Conservation (phyloP, 2,888 invertebrate species). For the Drosophila mettleri region DNA sequence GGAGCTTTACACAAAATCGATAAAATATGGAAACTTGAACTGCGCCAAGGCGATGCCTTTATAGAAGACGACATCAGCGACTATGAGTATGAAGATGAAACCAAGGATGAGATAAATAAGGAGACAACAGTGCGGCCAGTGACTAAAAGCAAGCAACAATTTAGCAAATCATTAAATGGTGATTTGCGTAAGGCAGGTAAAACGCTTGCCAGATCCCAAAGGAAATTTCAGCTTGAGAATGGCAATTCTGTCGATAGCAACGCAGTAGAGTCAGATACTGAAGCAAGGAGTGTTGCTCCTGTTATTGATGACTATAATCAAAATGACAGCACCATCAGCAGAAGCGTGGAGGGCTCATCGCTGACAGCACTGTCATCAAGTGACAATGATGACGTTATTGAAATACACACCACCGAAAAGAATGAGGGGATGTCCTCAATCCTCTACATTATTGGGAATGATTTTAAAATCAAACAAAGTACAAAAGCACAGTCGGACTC, state of each 20-base stretch:
- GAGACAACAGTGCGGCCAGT: slow-evolving; percentile 24
- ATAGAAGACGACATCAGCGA: slow-evolving; percentile 60
- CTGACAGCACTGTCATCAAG: slow-evolving; percentile 47
- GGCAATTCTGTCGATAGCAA: slow-evolving; percentile 40
- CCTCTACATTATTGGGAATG: slow-evolving; percentile 70
- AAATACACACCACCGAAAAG: slow-evolving; percentile 66
- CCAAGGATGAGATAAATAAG: slow-evolving; percentile 25
- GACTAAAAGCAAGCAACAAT: slow-evolving; percentile 59
- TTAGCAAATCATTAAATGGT: slow-evolving; percentile 83
- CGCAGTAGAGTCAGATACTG: slow-evolving; percentile 41
- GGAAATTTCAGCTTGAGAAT: slow-evolving; percentile 31
- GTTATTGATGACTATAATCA: slow-evolving; percentile 80
- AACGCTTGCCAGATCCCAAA: slow-evolving; percentile 51
- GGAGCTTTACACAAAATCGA: slow-evolving; percentile 80
- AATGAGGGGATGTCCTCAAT: slow-evolving; percentile 27
- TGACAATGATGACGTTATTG: slow-evolving; percentile 70
- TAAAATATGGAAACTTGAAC: slow-evolving; percentile 78
- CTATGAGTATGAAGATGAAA: slow-evolving; percentile 68
- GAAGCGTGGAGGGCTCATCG: slow-evolving; percentile 18
- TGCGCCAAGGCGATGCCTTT: slow-evolving; percentile 25
- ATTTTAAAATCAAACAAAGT: slow-evolving; percentile 79
- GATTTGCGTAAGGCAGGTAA: slow-evolving; percentile 80
- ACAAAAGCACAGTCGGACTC: slow-evolving; percentile 21
- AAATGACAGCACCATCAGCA: slow-evolving; percentile 67
- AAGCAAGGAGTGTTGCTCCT: slow-evolving; percentile 50